Percentiles rank a stretch among this genome's conserved stretches.
phyloP scores from a whole-genome alignment of 64 coral and sea anemone genomes.

The Pocillopora damicornis region DNA sequence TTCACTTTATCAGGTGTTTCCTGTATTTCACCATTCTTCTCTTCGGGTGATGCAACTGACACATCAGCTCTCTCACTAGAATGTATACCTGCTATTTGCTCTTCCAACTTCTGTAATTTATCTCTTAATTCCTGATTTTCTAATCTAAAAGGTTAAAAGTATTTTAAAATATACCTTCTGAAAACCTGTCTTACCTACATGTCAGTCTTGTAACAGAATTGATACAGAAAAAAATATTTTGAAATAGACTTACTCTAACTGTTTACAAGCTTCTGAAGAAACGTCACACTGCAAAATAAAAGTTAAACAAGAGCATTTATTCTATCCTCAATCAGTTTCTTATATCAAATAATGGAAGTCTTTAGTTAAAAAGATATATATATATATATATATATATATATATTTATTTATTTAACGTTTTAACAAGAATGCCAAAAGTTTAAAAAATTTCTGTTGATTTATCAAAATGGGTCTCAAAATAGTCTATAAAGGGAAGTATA shows the following conservation, averaged over 20 bases:
- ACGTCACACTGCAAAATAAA: neutral
- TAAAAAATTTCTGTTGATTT: no score
- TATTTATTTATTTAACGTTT: no score
- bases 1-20: neutral
- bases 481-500: neutral
- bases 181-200: no score
- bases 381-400: no score
- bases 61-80: neutral
- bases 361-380: neutral
- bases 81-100: neutral
- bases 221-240: neutral
- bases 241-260: neutral
- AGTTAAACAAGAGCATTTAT: neutral
- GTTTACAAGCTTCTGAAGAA: neutral
- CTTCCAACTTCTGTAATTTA: conserved; percentile 4
- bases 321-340: no score
- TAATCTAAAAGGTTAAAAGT: neutral
- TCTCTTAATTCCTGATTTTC: conserved; percentile 26
- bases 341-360: no score
- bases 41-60: neutral
- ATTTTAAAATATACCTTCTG: neutral
- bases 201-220: no score
- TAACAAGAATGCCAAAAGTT: neutral
- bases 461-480: no score
- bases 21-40: neutral